Conservation (phyloP, 2,113 vertebrate genomes). For the Cervus canadensis region DNA sequence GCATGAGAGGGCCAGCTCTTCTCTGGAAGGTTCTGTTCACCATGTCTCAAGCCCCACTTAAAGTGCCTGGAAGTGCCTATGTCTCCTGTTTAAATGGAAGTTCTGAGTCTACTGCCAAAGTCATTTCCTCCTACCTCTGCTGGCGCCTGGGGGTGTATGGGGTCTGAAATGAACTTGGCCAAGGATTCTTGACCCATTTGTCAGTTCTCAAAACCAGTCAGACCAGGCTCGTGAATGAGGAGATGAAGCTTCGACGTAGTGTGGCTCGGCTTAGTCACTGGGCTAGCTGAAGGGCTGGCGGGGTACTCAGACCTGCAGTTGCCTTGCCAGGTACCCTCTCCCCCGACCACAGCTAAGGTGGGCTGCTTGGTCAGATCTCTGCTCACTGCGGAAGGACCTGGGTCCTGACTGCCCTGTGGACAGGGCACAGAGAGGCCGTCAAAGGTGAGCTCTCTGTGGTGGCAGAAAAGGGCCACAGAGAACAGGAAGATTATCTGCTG, state of each 20-base stretch:
- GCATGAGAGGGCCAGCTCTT: neutral
- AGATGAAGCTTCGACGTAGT: neutral
- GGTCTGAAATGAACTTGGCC: neutral
- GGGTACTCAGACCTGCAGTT: neutral
- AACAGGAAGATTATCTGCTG: neutral
- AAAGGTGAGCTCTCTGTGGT: neutral
- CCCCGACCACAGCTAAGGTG: neutral
- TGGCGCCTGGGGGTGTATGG: fast-evolving
- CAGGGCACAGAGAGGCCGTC: neutral
- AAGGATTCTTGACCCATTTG: neutral
- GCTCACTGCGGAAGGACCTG: neutral
- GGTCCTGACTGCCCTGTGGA: neutral
- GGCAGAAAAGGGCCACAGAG: neutral
- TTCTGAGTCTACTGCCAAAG: neutral
- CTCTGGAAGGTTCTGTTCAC: neutral
- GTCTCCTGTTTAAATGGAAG: neutral
- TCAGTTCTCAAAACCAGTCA: neutral
- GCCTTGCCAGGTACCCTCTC: fast-evolving
- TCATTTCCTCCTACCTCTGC: neutral
- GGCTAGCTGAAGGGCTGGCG: neutral
- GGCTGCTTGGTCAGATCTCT: neutral
- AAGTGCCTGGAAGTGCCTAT: neutral
- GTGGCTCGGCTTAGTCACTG: neutral
- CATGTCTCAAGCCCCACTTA: neutral
- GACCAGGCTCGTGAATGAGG: neutral